Conservation (phyloP, 2,888 invertebrate species). For the Eurois occulta region DNA sequence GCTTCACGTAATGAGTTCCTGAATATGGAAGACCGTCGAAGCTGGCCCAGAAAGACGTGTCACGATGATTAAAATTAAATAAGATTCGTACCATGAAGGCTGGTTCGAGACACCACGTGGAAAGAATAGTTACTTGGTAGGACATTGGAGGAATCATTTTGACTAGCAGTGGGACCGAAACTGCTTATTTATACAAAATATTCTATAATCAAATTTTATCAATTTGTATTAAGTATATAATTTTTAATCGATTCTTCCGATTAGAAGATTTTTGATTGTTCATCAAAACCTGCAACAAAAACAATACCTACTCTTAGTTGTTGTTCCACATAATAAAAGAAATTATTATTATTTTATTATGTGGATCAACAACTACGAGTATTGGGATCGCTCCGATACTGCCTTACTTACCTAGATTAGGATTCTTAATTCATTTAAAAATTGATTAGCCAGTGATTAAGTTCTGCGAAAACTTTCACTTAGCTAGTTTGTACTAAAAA, state of each 20-base stretch:
- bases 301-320: no score
- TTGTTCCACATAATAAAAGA: no score
- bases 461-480: constrained; percentile 43
- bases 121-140: neutral
- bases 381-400: neutral
- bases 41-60: neutral
- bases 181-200: neutral
- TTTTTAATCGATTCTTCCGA: no score
- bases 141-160: neutral
- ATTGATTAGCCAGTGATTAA: neutral
- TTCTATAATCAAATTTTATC: neutral
- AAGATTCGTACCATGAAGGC: neutral
- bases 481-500: neutral
- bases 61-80: neutral
- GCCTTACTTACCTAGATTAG: constrained; percentile 49
- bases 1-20: neutral
- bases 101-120: neutral
- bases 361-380: neutral
- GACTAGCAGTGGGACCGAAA: neutral
- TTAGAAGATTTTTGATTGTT: neutral
- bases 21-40: neutral
- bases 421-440: constrained; percentile 27
- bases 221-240: no score
- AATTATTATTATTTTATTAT: neutral
- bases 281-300: neutral